Evolutionary conservation across 2,888 invertebrate genomes (phyloP), one percentile per base, ranked within the genome.

Genomic region (Drosophila birchii): DNA sequence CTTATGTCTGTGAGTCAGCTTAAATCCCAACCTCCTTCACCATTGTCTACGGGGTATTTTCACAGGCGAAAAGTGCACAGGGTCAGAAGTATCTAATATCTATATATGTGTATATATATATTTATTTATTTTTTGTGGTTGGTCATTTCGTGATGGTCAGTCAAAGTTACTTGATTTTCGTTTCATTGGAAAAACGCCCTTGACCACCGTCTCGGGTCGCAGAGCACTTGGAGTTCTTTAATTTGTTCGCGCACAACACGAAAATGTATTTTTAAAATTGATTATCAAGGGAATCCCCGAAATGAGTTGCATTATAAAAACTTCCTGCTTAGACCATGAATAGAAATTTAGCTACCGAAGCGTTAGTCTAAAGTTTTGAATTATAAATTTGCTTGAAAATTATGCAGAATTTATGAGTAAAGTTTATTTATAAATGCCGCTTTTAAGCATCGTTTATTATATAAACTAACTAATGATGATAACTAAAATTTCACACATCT

Each of bases 301-400:
- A 12, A 11, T 8, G 34, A 39, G 67, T 64, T 68, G 43, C 39
- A 41, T 18, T 51, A 36, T 78, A 74, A 81, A 62, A 64, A 55
- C 54, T 82, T 80, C 73, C 86, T 75, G 58, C 29, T 44, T 34
- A 43, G 56, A 49, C 66, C 80, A 60, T 78, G 64, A 62, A 67
- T 67, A 36, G 32, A 34, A 41, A 68, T 56, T 47, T 18, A 36
- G 32, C 57, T n/a, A 26, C 69, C 9, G 39, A 41, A 32, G 8
- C 18, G 38, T 12, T 47, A 45, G 34, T 68, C n/a, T 38, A 36
- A 7, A 16, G 23, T 44, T 32, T 34, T 34, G 34, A 34, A 3
- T 34, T 34, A 34, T 34, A 11, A 34, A 34, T 34, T 34, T 4
- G 34, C 34, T 34, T 34, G 11, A 34, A 34, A 34, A 34, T 34